A percentile compares a stretch with the other conserved stretches of the same genome.
Conservation (phyloP, 2,888 invertebrate species). For the Lysandra coridon region DNA sequence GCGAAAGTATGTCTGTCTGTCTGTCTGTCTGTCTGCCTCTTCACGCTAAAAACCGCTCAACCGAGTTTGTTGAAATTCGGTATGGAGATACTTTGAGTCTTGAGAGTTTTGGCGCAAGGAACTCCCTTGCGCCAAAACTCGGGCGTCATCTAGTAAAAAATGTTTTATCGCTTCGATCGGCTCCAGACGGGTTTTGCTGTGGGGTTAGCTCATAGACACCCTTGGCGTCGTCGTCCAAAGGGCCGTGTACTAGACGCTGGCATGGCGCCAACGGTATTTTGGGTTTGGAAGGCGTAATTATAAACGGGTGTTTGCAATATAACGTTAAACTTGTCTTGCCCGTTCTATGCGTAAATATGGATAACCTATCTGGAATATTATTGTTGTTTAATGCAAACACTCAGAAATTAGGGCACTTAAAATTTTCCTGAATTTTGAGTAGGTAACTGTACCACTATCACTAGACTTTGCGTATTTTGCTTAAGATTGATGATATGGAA, state of each 20-base stretch:
- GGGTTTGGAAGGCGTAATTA: slow-evolving; percentile 16
- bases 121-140: too few relatives aligned
- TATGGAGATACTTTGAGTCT: too few relatives aligned
- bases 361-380: background rate
- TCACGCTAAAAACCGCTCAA: too few relatives aligned
- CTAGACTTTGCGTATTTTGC: too few relatives aligned
- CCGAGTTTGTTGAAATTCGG: too few relatives aligned
- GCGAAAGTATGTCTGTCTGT: too few relatives aligned
- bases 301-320: background rate
- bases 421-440: too few relatives aligned
- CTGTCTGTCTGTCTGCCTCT: too few relatives aligned
- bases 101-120: too few relatives aligned
- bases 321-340: slow-evolving; percentile 8
- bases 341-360: background rate
- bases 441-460: too few relatives aligned
- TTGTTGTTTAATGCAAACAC: background rate
- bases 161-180: slow-evolving; percentile 6
- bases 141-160: background rate
- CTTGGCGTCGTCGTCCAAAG: background rate
- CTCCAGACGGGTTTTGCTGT: background rate
- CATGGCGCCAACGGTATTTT: slow-evolving; percentile 16
- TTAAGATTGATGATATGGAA: too few relatives aligned
- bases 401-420: too few relatives aligned
- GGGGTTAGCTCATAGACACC: slow-evolving; percentile 21
- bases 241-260: slow-evolving; percentile 20